Base-by-base conservation (phyloP, 2,113 vertebrate genomes). In the Turnix velox region DNA sequence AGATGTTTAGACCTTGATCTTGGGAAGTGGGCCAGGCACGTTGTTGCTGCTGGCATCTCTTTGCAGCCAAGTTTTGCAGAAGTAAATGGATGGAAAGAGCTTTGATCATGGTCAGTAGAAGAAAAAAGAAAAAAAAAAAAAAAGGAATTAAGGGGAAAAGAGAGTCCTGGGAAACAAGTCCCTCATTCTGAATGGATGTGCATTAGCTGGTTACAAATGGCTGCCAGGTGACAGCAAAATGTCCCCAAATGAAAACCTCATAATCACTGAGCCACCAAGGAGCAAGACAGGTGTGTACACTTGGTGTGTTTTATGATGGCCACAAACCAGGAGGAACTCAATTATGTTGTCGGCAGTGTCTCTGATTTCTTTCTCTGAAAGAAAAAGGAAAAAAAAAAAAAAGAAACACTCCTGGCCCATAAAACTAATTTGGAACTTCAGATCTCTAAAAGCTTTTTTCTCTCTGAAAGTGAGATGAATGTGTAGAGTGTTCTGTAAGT, bases 371-470 rank as follows among this genome's bases (percentile, higher is more conserved):
- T 51, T 52, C 65, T 74, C 93, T 66, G 65, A 74, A 69, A 93
- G 93, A 77, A 93, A 95, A 94, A 81, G n/a, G n/a, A 93, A 91
- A 77, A 93, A 95, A 94, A 81, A 74, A 69, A 93, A 91, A 77
- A 93, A 95, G 93, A 81, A 30, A 74, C 74, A 45, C 85, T 74
- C 68, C 65, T 61, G 45, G 74, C 45, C 45, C 82, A 71, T 61
- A 62, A 78, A 93, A 74, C 45, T 66, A 18, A 71, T 89, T 71
- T 87, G 82, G 42, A 58, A 48, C 59, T 74, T 80, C 45, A 84
- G 65, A 48, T 69, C 33, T 81, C 45, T 81, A 71, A 65, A 84
- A 89, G 85, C 37, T 28, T 93, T 28, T 93, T 91, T 87, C 33
- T 33, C 37, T 61, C 45, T 81, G 74, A 81, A 81, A 84, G 65